Evolutionary conservation across 2,797 vertebrate genomes (phyloP), one percentile per base, ranked within the genome.

Genomic region (Thaleichthys pacificus): DNA sequence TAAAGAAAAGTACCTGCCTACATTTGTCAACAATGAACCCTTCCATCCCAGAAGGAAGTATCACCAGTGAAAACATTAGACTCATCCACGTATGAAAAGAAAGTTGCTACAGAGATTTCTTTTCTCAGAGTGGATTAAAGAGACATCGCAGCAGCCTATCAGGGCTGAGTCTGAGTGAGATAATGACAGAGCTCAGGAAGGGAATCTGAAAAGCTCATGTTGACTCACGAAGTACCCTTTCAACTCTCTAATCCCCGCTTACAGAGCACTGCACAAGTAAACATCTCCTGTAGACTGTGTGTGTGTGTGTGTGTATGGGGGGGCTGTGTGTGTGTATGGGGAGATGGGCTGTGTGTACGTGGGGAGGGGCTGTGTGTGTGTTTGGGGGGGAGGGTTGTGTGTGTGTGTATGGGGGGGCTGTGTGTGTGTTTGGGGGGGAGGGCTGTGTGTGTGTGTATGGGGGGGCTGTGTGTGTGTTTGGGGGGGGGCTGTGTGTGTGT

Each of bases 171-270:
- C 76, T 78, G 69, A 78, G 82, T 82, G 58, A 35, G 83, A 86
- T 91, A 92, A 92, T 91, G 92, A 89, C 74, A 87, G 78, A 84
- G 75, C 84, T 88, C 86, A 81, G 83, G 87, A 86, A 9, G 38
- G 76, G 87, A 84, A 90, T 86, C 88, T 75, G 60, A 87, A 91
- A 88, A 91, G 86, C 85, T 89, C 89, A 91, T 91, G 85, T 91
- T 92, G 90, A 90, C 86, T 91, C 89, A 89, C 82, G 86, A 83
- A 84, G 80, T 89, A 91, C 91, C 87, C 87, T 90, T 92, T 93
- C 86, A 90, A 90, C 88, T 91, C 86, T 79, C 88, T 90, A 88
- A 90, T 90, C 88, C 85, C 47, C 73, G 77, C 84, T 89, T 89
- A 90, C 57, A 72, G 82, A 90, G 87, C 89, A 91, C 85, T 90